Evolutionary conservation across 1,140 invertebrate genomes (phyloP).

Genomic region (Megalonaias nervosa): DNA sequence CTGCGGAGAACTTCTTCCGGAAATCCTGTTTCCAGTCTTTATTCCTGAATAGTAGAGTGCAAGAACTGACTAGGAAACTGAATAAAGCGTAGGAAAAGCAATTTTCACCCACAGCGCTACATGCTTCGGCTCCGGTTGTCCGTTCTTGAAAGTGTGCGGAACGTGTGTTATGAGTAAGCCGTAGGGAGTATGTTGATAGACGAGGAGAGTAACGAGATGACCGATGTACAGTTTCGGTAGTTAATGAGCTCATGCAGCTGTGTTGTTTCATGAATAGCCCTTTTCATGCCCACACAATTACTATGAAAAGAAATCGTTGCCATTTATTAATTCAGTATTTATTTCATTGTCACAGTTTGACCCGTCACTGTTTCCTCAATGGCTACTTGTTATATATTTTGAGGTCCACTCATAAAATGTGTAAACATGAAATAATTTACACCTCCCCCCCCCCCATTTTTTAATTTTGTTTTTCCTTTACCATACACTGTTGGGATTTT

Average conservation of each 20-base stretch:
- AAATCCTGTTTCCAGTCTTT: slow-evolving; percentile 18
- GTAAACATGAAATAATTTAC: no score
- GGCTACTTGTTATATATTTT: no score
- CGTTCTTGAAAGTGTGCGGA: slow-evolving; percentile 33
- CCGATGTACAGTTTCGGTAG: neutral
- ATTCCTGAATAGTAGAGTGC: slow-evolving; percentile 19
- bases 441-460: no score
- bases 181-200: neutral
- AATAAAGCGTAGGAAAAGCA: slow-evolving; percentile 1
- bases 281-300: slow-evolving; percentile 24
- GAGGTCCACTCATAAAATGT: no score
- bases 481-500: no score
- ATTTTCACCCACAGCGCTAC: slow-evolving; percentile 13
- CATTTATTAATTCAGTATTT: no score
- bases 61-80: slow-evolving; percentile 16
- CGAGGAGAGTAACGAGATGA: slow-evolving; percentile 1
- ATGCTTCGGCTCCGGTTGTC: slow-evolving; percentile 31
- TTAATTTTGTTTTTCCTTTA: no score
- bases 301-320: neutral
- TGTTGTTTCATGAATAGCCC: slow-evolving; percentile 13
- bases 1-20: no score
- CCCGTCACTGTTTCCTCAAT: no score
- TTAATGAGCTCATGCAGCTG: neutral
- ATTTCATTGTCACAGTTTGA: no score
- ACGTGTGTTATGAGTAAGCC: slow-evolving; percentile 40